Conservation (phyloP, 2,888 invertebrate species). For the Perdita meconis region DNA sequence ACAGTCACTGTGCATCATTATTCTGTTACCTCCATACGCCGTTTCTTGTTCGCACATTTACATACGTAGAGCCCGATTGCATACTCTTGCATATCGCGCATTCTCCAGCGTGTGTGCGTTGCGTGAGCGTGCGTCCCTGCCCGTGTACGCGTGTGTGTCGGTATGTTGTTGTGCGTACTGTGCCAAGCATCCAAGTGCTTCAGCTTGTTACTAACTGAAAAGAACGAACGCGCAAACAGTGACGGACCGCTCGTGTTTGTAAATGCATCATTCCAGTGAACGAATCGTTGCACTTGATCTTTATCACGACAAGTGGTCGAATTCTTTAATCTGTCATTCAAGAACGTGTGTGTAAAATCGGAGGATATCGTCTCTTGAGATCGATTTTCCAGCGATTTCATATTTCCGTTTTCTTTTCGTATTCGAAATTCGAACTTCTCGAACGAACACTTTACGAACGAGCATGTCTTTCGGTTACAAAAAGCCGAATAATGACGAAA, state of each 20-base stretch:
- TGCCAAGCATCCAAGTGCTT: constrained; percentile 71
- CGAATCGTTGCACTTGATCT: constrained; percentile 52
- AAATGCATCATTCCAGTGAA: constrained; percentile 62
- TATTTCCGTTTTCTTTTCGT: neutral
- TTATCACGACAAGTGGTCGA: constrained; percentile 26
- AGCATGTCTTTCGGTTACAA: constrained; percentile 11
- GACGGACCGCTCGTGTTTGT: constrained; percentile 23
- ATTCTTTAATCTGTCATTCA: constrained; percentile 13
- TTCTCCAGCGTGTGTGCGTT: constrained; percentile 55
- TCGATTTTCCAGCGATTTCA: constrained; percentile 42
- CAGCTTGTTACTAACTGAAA: constrained; percentile 62
- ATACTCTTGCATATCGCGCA: constrained; percentile 68
- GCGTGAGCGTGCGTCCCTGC: constrained; percentile 32
- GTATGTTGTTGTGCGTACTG: constrained; percentile 60
- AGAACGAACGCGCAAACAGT: constrained; percentile 6
- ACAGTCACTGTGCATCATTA: constrained; percentile 57
- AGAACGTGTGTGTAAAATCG: constrained; percentile 23
- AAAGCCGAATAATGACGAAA: neutral
- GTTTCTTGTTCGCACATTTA: constrained; percentile 67
- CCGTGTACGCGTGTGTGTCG: constrained; percentile 45
- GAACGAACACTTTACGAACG: constrained; percentile 48
- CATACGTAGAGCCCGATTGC: constrained; percentile 68
- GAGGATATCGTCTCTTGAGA: constrained; percentile 22
- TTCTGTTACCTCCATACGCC: constrained; percentile 56
- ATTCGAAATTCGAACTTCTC: constrained; percentile 14